Conservation (phyloP, 2,888 invertebrate species). For the Trichopoda pennipes region DNA sequence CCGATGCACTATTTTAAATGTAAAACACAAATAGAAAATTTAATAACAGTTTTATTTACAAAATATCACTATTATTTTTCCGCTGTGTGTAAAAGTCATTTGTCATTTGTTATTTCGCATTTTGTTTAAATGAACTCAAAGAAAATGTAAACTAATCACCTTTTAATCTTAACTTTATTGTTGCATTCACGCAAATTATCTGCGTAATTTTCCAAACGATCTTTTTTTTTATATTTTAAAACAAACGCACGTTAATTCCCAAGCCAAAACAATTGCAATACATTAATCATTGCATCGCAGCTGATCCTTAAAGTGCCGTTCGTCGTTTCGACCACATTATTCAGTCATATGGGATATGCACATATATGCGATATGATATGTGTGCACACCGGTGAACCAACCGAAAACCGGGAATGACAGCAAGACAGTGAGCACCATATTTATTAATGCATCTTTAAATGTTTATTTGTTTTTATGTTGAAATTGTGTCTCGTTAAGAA, state of each 20-base stretch:
- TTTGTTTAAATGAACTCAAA: constrained; percentile 6
- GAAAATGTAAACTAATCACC: constrained; percentile 40
- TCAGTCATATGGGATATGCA: constrained; percentile 44
- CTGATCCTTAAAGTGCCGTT: constrained; percentile 62
- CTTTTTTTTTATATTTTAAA: constrained; percentile 25
- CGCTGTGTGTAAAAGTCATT: constrained; percentile 24
- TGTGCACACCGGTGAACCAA: constrained; percentile 20
- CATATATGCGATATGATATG: constrained; percentile 50
- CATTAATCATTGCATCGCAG: constrained; percentile 67
- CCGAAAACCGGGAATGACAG: background rate
- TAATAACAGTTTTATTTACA: constrained; percentile 6
- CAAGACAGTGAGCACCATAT: constrained; percentile 31
- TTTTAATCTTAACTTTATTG: constrained; percentile 57
- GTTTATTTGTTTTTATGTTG: constrained; percentile 66
- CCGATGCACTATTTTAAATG: no score
- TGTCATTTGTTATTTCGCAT: constrained; percentile 44
- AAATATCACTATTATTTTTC: constrained; percentile 10
- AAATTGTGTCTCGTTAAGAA: constrained; percentile 69
- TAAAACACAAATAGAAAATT: background rate
- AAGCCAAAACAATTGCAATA: constrained; percentile 26
- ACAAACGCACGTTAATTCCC: constrained; percentile 11
- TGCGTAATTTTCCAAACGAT: constrained; percentile 57
- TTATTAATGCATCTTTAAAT: constrained; percentile 65
- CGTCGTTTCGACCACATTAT: constrained; percentile 59
- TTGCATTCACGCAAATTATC: constrained; percentile 63